phyloP scores from a whole-genome alignment of 2,888 invertebrate genomes.

The Labia minor region DNA sequence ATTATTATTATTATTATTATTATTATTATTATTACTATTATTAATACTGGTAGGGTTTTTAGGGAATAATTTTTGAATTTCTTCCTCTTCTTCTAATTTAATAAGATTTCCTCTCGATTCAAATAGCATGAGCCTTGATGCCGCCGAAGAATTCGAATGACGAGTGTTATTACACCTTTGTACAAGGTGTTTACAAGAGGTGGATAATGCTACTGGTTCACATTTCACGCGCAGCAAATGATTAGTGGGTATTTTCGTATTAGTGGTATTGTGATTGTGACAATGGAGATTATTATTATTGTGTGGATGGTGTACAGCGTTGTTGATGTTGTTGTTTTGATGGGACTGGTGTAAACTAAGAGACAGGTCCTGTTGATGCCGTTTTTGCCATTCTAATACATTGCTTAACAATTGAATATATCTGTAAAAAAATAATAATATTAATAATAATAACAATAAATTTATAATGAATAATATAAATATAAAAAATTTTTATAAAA shows the following conservation, averaged over 20 bases:
- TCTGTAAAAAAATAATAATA: constrained; percentile 36
- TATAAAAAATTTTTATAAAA: no score
- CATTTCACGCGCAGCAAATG: not conserved
- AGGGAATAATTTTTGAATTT: not conserved
- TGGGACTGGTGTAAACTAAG: constrained; percentile 30
- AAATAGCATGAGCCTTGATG: not conserved
- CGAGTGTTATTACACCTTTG: not conserved
- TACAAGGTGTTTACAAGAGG: not conserved
- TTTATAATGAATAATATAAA: no score
- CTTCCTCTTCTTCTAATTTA: not conserved
- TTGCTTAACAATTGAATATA: constrained; percentile 79
- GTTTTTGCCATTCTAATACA: constrained; percentile 81
- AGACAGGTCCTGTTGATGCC: constrained; percentile 30
- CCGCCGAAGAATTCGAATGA: not conserved
- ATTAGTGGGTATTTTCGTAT: not conserved
- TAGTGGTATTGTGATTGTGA: not conserved
- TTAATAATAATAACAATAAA: not conserved
- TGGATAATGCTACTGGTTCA: not conserved
- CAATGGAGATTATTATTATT: constrained; percentile 1
- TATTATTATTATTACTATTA: not conserved
- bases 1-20: not conserved
- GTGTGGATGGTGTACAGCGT: constrained; percentile 26
- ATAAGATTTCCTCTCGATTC: not conserved
- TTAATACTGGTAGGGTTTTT: not conserved
- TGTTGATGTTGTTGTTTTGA: constrained; percentile 40